Evolutionary conservation across 2,797 vertebrate genomes (phyloP), one percentile per base, ranked within the genome.

Genomic region (Channa striata): DNA sequence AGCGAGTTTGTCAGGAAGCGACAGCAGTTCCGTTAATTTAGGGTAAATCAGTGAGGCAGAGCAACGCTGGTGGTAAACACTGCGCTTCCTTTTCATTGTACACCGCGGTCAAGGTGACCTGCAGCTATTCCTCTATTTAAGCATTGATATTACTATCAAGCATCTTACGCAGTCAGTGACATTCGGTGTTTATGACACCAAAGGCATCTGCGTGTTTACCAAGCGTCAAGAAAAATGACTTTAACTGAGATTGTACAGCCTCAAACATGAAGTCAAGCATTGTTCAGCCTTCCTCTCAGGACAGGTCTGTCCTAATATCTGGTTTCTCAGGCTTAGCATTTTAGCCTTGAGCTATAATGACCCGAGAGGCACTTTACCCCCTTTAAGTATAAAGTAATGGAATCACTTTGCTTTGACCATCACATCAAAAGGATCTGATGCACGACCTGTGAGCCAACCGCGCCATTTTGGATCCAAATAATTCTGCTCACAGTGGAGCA

Each of bases 241-340:
- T 47, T 0, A 48, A 46, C 11, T 36, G 42, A 51, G 46, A 50
- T 37, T 43, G 44, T 65, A 8, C 14, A 13, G 11, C 43, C 16
- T 2, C 64, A 11, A 58, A 50, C 20, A 52, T 40, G 39, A 61
- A 67, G 48, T 36, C 16, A 21, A 61, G 44, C 44, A 48, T 65
- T 43, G 19, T 23, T 17, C 30, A 23, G 42, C 11, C 20, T 65
- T 58, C 57, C 3, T 3, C 64, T 71, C 14, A 16, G 19, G 14
- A 76, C 73, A 84, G 79, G 79, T 81, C 53, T 48, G 54, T 52
- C 20, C 48, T 46, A 49, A 80, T 80, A 80, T 72, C 59, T 72
- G 34, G 5, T 50, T 59, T 71, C 46, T 77, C n/a, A n/a, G n/a
- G n/a, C n/a, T n/a, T n/a, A n/a, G n/a, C n/a, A n/a, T n/a, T n/a